Conservation (phyloP, 2,113 vertebrate genomes). For the Anguilla rostrata region DNA sequence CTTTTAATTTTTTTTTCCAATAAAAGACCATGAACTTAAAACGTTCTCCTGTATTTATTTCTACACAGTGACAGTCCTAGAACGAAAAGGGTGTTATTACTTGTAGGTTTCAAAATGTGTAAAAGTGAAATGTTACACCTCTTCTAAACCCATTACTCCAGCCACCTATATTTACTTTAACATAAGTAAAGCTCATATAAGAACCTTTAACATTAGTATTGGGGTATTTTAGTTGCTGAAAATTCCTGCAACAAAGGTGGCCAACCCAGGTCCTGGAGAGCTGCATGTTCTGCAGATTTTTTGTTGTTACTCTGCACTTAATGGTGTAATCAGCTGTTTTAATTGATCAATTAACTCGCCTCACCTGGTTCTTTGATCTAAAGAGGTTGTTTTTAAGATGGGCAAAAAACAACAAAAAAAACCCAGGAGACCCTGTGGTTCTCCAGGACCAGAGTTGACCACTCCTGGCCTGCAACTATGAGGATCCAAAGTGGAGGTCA, state of each 20-base stretch:
- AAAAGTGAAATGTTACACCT: no score
- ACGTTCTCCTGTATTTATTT: background rate
- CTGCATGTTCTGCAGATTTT: background rate
- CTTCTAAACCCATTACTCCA: no score
- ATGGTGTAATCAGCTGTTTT: no score
- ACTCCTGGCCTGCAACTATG: no score
- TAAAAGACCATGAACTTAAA: slow-evolving; percentile 83
- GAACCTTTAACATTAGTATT: background rate
- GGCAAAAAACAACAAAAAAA: background rate
- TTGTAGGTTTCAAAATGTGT: background rate
- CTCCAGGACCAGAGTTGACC: no score
- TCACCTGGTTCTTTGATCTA: no score
- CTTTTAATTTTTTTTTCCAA: slow-evolving; percentile 91
- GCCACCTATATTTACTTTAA: background rate
- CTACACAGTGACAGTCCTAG: background rate
- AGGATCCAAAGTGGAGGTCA: background rate
- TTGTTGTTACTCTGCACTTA: no score
- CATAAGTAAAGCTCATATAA: background rate
- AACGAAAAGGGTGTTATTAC: background rate
- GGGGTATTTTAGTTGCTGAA: no score
- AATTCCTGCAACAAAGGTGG: no score
- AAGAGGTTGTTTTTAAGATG: background rate
- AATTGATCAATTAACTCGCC: no score
- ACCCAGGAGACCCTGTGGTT: no score
- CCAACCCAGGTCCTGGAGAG: no score